Evolutionary conservation across 2,797 vertebrate genomes (phyloP), one percentile per base, ranked within the genome.

Genomic region (Cyclura pinguis): DNA sequence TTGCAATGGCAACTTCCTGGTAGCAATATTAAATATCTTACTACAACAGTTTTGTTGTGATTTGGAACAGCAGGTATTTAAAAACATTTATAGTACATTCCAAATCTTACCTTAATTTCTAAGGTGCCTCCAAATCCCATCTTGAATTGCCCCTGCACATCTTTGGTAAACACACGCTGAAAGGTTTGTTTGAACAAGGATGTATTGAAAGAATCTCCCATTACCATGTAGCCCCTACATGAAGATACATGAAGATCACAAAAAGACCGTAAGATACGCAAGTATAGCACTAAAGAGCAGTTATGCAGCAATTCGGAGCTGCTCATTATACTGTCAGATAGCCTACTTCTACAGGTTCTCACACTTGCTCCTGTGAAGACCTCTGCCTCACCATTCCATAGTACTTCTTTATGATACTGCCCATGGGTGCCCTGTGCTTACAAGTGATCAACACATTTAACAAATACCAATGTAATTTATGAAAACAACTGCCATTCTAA

Each of bases 181-280:
- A 99, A 99, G 59, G 99, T 99, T 94, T 99, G 99, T 94, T 99
- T 99, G 95, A 99, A 99, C 92, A 99, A 97, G 69, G 99, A 99
- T 0, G 99, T 99, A 96, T 99, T 99, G 97, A 99, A 99, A 93
- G 99, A 99, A 93, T 99, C 99, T 0, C 99, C 99, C 99, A 99
- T 99, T 92, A 99, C 98, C 99, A 99, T 99, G 96, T 99, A 99
- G 29, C 99, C 99, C 84, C 99, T 99, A 95, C 81, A 94, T 2
- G 72, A 87, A 96, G 95, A 13, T 99, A 95, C 81, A 94, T 2
- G 72, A 87, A 96, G 95, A 13, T 92, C 90, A 42, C 16, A 32
- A 62, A 80, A 67, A 92, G 77, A 80, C 86, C 72, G 52, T 67
- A 92, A 74, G 52, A 24, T 0, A 8, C 1, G n/a, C 47, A 81